A percentile compares a stretch with the other conserved stretches of the same genome.
Evolutionary conservation across 2,888 invertebrate genomes (phyloP).

Genomic region (Oscheius myriophilus): DNA sequence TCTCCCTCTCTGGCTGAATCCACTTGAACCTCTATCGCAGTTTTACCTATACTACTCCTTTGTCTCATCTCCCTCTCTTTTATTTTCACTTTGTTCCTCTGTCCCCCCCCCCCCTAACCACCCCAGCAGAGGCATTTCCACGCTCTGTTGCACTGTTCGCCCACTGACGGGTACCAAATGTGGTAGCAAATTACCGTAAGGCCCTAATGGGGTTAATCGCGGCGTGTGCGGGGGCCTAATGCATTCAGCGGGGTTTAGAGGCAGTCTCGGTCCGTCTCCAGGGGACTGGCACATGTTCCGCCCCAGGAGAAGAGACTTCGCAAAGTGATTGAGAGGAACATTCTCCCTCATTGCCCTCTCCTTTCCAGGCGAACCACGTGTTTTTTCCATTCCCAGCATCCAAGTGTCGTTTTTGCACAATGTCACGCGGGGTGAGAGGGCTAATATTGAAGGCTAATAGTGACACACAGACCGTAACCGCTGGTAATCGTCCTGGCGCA

Average conservation of each 20-base stretch:
- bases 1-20: too few species aligned
- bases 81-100: too few species aligned
- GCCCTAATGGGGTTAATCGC: slow-evolving; percentile 23
- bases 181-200: slow-evolving; percentile 22
- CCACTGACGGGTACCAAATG: not conserved
- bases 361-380: slow-evolving; percentile 11
- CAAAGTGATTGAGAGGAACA: too few species aligned
- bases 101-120: too few species aligned
- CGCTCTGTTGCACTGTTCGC: too few species aligned
- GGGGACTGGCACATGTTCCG: not conserved
- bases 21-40: too few species aligned
- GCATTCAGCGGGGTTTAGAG: slow-evolving; percentile 4
- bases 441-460: slow-evolving; percentile 5
- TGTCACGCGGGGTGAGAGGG: slow-evolving; percentile 21
- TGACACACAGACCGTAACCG: slow-evolving; percentile 15
- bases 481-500: slow-evolving; percentile 28
- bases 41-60: too few species aligned
- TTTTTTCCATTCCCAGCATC: not conserved
- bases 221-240: slow-evolving; percentile 5
- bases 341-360: too few species aligned
- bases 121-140: too few species aligned
- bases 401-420: slow-evolving; percentile 11
- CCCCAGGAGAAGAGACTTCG: not conserved
- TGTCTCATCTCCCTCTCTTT: too few species aligned
- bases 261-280: too few species aligned